These are phyloP conservation scores for Melanotaenia maccullochi DNA, from an alignment of 2,797 vertebrate genomes.

Conservation along the genomic window DNA sequence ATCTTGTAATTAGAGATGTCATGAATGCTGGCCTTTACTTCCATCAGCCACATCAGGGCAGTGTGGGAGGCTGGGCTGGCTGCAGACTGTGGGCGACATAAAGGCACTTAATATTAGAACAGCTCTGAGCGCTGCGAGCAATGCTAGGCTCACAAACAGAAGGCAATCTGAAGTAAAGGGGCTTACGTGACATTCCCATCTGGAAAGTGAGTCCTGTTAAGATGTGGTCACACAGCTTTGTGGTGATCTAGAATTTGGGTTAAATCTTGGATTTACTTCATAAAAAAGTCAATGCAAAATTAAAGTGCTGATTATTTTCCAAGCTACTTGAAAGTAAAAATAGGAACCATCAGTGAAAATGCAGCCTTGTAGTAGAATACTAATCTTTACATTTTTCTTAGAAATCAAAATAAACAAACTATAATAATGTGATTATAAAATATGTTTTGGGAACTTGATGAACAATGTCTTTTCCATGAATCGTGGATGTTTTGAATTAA, in stretches of 20 bases:
- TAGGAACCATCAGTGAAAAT: background rate
- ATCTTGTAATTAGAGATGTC: slow-evolving; percentile 42
- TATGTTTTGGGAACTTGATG: background rate
- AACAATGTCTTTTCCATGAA: background rate
- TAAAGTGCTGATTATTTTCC: background rate
- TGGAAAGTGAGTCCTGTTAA: slow-evolving; percentile 9
- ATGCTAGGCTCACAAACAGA: slow-evolving; percentile 11
- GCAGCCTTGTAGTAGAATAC: background rate
- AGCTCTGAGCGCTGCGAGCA: slow-evolving; percentile 15
- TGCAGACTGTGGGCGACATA: slow-evolving; percentile 35
- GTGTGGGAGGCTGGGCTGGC: slow-evolving; percentile 31
- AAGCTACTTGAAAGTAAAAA: background rate
- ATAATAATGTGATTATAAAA: background rate
- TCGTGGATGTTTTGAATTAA: background rate
- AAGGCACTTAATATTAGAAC: slow-evolving; percentile 46
- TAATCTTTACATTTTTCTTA: too few species aligned
- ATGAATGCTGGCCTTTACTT: slow-evolving; percentile 31
- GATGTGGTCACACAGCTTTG: slow-evolving; percentile 12
- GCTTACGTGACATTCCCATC: slow-evolving; percentile 22
- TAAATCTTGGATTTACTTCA: background rate
- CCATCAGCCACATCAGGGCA: slow-evolving; percentile 50
- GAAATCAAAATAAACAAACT: too few species aligned
- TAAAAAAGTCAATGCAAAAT: background rate
- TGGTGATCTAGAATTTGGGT: background rate
- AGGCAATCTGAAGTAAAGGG: slow-evolving; percentile 2